Base-by-base conservation (phyloP, 1,140 invertebrate species). In the Cotesia vestalis region DNA sequence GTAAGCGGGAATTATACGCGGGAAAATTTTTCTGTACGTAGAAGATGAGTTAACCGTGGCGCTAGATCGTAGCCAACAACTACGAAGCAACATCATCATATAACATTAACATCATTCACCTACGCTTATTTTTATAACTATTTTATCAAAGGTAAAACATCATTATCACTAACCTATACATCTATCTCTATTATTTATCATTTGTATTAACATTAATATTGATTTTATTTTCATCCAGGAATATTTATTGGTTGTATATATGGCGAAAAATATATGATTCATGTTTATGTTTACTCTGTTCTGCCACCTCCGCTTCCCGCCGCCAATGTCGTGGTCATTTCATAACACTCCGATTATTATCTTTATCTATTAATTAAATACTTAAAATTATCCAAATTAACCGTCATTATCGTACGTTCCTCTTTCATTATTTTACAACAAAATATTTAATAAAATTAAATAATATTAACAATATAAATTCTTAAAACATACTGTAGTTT, bases 211-310 rank as follows among this genome's bases (percentile, higher is more conserved):
- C 14, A 38, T 64, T 20, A 4, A 51, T 17, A 14, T n/a, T 14
- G 6, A 46, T 64, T 12, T 14, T 17, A 8, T 17, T 40, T 64
- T 64, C 6, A 64, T 64, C 12, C 14, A 36, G 5, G 20, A n/a
- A 14, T 40, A 40, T 64, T 9, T 46, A 46, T 46, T 5, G 6
- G 11, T 46, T 46, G 6, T 46, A 9, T 46, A 46, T 11, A 46
- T 46, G 40, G 9, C 55, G 55, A 36, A 40, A 68, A 17, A 66
- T 75, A 73, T 70, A 78, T 75, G 75, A 71, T 77, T 77, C 76
- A 77, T 84, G 81, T 84, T 84, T 84, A 84, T 84, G 81, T 84
- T 84, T 84, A 79, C 81, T 80, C 79, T 78, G 69, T 75, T 67
- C 69, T 68, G 69, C 57, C 60, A 63, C 51, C 40, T 70, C 73